These are phyloP conservation scores for Bradypodion ventrale DNA, from an alignment of 2,797 vertebrate species.

Conservation along the genomic window DNA sequence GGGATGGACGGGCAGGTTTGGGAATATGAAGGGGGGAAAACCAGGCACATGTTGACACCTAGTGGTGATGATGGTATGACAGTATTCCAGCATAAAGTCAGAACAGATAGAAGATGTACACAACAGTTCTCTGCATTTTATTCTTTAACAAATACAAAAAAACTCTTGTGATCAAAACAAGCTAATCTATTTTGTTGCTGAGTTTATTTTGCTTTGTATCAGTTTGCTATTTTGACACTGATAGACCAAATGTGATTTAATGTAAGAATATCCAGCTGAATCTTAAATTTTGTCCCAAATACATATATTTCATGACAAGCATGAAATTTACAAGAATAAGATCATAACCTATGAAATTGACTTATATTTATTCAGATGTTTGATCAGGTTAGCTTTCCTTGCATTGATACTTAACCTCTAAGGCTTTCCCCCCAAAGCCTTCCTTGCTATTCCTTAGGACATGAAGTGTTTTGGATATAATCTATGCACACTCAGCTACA, in stretches of 20 bases:
- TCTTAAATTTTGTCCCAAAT: background rate
- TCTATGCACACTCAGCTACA: background rate
- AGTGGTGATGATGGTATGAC: background rate
- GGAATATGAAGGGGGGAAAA: background rate
- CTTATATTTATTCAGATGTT: background rate
- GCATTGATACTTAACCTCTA: background rate
- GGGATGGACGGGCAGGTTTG: too few species aligned
- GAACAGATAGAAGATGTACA: background rate
- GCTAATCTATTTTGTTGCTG: background rate
- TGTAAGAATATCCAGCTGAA: background rate
- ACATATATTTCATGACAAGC: background rate
- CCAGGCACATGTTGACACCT: slow-evolving; percentile 10
- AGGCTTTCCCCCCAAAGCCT: too few species aligned
- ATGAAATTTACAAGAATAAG: background rate
- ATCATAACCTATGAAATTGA: background rate
- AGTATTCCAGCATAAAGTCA: background rate
- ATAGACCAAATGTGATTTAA: background rate
- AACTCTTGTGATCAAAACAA: background rate
- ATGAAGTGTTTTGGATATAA: background rate
- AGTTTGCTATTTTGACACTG: background rate
- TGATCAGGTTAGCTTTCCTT: background rate
- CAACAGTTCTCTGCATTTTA: background rate
- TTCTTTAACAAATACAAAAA: background rate
- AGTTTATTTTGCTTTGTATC: background rate
- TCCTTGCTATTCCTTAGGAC: background rate